Conservation (phyloP, 2,888 invertebrate genomes). For the Diarsia mendica region DNA sequence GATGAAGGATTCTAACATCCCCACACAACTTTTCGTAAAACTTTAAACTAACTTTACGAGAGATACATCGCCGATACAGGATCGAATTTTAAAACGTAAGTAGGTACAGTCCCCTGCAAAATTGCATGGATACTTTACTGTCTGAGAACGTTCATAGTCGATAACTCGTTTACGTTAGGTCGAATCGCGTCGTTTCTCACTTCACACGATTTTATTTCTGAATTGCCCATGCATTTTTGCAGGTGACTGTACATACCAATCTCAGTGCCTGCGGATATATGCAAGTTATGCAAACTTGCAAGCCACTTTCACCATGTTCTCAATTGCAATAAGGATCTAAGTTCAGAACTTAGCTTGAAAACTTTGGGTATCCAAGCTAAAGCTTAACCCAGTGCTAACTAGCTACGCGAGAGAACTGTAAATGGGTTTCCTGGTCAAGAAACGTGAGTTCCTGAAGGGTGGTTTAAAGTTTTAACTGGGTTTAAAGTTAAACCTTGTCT, state of each 20-base stretch:
- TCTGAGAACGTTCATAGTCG: no score
- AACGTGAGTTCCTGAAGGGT: slow-evolving; percentile 3
- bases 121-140: no score
- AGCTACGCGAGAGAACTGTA: slow-evolving; percentile 28
- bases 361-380: slow-evolving; percentile 13
- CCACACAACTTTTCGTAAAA: background rate
- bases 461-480: slow-evolving; percentile 14
- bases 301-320: slow-evolving; percentile 14
- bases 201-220: no score
- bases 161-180: no score
- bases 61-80: background rate
- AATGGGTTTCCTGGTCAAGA: slow-evolving; percentile 50
- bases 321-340: slow-evolving; percentile 32
- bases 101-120: no score
- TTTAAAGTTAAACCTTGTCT: background rate
- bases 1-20: background rate
- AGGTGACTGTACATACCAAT: slow-evolving; percentile 7
- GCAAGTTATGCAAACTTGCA: slow-evolving; percentile 26
- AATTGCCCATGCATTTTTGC: no score
- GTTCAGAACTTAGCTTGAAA: slow-evolving; percentile 30
- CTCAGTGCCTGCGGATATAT: background rate
- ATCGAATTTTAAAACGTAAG: slow-evolving; percentile 14
- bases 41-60: background rate
- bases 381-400: slow-evolving; percentile 25
- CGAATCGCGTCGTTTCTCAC: no score